phyloP scores from a whole-genome alignment of 64 coral and sea anemone species.

The Montipora efflorescens region DNA sequence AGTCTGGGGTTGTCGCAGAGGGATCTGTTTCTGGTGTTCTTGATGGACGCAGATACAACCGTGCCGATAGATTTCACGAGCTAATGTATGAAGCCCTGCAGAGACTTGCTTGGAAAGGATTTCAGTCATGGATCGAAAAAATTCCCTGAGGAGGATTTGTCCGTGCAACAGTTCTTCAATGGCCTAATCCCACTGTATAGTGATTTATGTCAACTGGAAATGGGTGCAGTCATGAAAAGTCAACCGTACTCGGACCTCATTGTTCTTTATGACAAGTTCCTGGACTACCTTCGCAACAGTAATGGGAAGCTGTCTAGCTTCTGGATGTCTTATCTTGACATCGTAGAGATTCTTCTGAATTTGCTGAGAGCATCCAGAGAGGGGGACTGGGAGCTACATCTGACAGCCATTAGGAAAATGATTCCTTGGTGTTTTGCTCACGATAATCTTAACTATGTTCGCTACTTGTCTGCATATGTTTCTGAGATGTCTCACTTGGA shows the following conservation, averaged over 20 bases:
- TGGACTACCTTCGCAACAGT: slow-evolving; percentile 10
- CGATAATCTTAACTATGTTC: slow-evolving; percentile 73
- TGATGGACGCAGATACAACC: slow-evolving; percentile 55
- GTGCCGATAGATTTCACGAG: slow-evolving; percentile 52
- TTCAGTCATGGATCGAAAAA: neutral
- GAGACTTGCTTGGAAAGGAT: slow-evolving; percentile 20
- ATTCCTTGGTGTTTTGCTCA: slow-evolving; percentile 76
- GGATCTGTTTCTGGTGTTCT: slow-evolving; percentile 50
- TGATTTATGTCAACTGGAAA: slow-evolving; percentile 31
- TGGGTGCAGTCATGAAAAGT: neutral
- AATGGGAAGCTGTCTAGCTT: slow-evolving; percentile 64
- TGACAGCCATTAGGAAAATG: slow-evolving; percentile 49
- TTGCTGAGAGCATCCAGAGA: slow-evolving; percentile 57
- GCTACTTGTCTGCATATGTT: slow-evolving; percentile 52
- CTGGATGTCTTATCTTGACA: slow-evolving; percentile 66
- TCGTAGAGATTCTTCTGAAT: slow-evolving; percentile 61
- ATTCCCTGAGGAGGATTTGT: neutral
- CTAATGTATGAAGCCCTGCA: slow-evolving; percentile 53
- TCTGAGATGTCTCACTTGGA: slow-evolving; percentile 45
- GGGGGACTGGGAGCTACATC: slow-evolving; percentile 75
- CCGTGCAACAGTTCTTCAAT: neutral
- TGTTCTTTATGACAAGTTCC: neutral
- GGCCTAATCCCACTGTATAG: neutral
- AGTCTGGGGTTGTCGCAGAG: slow-evolving; percentile 33
- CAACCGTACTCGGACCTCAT: neutral